Base-by-base conservation (phyloP, 2,888 invertebrate genomes). In the Scaptomyza parva region DNA sequence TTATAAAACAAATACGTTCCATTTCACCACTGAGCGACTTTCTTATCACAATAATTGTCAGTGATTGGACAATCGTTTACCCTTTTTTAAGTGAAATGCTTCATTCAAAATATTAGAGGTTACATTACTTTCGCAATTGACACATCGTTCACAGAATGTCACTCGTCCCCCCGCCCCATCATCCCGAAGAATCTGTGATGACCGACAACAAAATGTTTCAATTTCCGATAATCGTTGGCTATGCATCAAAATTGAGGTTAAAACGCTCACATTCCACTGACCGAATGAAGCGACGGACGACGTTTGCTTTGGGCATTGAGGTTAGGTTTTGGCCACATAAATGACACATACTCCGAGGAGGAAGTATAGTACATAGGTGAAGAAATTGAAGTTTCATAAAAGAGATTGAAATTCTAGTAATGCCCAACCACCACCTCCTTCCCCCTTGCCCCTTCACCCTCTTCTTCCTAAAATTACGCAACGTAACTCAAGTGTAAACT, bases 271-370 rank as follows among this genome's bases (percentile, higher is more conserved):
- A 22, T 59, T 11, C 43, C 33, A 43, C 9, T 40, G 58, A 30
- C 37, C 20, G 22, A 24, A 17, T 17, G 17, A n/a, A 2, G 28
- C 28, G 17, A 7, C 33, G 12, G 2, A 18, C 26, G 14, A 5
- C 37, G 12, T 28, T 26, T n/a, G 2, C 30, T 9, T 12, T 4
- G 12, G 6, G 6, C 39, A 14, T 40, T 41, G 33, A 24, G 63
- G 40, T 35, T 33, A 24, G 63, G 40, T 17, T n/a, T n/a, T 26
- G 22, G 40, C 61, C 61, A 62, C 63, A 61, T 48, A 17, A 62
- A 61, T 62, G 63, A 47, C 45, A 61, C 24, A 35, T 9, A 18
- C 17, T 22, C 24, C 7, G 6, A 37, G 17, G n/a, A n/a, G n/a
- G n/a, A n/a, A n/a, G n/a, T n/a, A 9, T 14, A 35, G 35, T 37